Percentiles rank a stretch among this genome's conserved stretches.
Evolutionary conservation across 2,888 invertebrate species (phyloP).

Genomic region (Pandemis cinnamomeana): DNA sequence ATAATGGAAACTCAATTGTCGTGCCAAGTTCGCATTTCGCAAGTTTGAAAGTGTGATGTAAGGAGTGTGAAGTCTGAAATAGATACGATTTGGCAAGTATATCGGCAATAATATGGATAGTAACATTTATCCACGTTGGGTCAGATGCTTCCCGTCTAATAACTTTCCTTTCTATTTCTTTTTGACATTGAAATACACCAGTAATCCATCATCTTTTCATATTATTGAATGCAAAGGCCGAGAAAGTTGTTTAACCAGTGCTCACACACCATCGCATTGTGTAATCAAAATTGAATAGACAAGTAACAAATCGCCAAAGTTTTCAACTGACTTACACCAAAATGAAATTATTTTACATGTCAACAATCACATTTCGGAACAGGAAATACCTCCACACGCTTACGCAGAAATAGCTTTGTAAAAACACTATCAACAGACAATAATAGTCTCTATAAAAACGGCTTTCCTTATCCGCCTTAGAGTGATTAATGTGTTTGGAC

Average conservation of each 20-base stretch:
- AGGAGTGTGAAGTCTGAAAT: conserved; percentile 22
- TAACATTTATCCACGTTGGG: background rate
- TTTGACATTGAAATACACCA: background rate
- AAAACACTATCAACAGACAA: conserved; percentile 12
- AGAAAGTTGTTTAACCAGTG: conserved; percentile 1
- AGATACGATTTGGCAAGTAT: conserved; percentile 13
- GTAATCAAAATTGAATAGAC: background rate
- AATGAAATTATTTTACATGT: background rate
- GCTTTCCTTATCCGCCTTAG: conserved; percentile 24
- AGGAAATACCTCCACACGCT: background rate
- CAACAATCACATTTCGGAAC: background rate
- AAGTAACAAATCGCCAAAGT: background rate
- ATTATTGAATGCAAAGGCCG: background rate
- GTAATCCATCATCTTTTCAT: background rate
- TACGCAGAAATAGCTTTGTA: background rate
- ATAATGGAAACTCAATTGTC: background rate
- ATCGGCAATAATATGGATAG: background rate
- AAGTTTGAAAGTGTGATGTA: conserved; percentile 10
- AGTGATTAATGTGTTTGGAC: conserved; percentile 34
- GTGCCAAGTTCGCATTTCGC: conserved; percentile 31
- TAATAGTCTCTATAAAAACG: conserved; percentile 14
- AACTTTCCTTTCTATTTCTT: background rate
- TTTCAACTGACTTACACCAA: background rate
- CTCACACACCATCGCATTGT: background rate
- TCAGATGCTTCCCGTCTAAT: background rate